phyloP scores from a whole-genome alignment of 2,888 invertebrate species.

The Clunio marinus region DNA sequence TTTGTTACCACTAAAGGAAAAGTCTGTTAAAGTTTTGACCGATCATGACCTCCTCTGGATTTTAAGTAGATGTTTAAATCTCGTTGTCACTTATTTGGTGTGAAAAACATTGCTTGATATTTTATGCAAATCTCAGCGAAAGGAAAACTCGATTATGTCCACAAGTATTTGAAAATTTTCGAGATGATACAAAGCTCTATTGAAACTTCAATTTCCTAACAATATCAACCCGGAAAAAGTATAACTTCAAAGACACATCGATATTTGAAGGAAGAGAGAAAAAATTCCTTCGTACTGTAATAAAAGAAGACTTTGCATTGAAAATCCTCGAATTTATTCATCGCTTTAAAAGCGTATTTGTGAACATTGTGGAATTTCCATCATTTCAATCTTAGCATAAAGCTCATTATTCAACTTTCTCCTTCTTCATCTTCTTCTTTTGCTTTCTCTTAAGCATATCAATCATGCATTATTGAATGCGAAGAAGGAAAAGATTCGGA shows the following conservation, averaged over 20 bases:
- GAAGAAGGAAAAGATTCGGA: neutral
- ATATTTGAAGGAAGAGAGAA: neutral
- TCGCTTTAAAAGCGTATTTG: too few relatives aligned
- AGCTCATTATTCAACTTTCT: conserved; percentile 10
- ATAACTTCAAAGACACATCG: too few relatives aligned
- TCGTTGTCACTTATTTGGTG: too few relatives aligned
- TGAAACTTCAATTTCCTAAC: conserved; percentile 3
- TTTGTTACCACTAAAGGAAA: too few relatives aligned
- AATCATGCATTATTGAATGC: conserved; percentile 1
- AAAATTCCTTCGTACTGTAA: conserved; percentile 3
- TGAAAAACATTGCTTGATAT: too few relatives aligned
- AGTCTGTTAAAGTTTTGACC: too few relatives aligned
- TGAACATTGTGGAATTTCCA: neutral
- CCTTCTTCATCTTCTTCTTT: too few relatives aligned
- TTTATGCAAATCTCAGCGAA: too few relatives aligned
- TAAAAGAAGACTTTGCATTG: conserved; percentile 7
- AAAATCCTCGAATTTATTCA: conserved; percentile 6
- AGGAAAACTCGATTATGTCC: too few relatives aligned
- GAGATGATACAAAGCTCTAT: neutral
- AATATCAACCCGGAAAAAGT: neutral
- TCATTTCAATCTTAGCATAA: neutral
- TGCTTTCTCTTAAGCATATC: neutral
- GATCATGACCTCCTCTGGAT: too few relatives aligned
- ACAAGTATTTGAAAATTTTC: neutral
- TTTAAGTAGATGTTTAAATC: too few relatives aligned